A percentile compares a stretch with the other conserved stretches of the same genome.
phyloP scores from a whole-genome alignment of 2,113 vertebrate species.

The Tetrax tetrax region DNA sequence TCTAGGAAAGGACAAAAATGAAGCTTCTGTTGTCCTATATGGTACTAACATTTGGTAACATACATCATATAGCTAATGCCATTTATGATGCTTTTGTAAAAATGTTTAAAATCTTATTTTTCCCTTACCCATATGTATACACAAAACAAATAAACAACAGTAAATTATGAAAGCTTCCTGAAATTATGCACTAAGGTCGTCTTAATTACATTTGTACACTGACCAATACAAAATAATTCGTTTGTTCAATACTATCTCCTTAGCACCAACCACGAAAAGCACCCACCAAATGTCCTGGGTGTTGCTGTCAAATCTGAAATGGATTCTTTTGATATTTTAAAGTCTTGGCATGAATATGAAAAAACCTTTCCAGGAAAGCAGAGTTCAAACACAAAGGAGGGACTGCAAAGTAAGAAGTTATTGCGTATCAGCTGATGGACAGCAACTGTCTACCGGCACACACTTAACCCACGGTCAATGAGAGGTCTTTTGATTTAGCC shows the following conservation, averaged over 20 bases:
- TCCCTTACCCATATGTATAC: neutral
- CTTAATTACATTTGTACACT: neutral
- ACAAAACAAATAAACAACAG: neutral
- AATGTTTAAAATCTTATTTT: neutral
- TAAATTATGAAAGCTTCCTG: neutral
- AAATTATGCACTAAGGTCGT: neutral
- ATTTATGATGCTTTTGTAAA: neutral
- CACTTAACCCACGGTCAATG: neutral
- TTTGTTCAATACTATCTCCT: neutral
- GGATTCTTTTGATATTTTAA: neutral
- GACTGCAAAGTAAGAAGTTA: neutral
- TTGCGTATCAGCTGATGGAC: neutral
- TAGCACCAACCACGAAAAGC: neutral
- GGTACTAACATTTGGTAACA: neutral
- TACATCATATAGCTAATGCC: neutral
- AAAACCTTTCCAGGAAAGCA: neutral
- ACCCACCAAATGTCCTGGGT: neutral
- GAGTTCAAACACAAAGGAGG: neutral
- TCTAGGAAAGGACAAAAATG: neutral
- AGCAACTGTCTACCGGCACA: neutral
- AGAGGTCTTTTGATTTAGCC: slow-evolving; percentile 14
- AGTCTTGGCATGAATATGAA: neutral
- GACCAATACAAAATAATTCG: neutral
- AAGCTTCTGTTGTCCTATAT: neutral
- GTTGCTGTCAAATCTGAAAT: neutral